These are phyloP conservation scores for Carposina sasakii DNA, from an alignment of 1,140 invertebrate genomes.

Conservation along the genomic window DNA sequence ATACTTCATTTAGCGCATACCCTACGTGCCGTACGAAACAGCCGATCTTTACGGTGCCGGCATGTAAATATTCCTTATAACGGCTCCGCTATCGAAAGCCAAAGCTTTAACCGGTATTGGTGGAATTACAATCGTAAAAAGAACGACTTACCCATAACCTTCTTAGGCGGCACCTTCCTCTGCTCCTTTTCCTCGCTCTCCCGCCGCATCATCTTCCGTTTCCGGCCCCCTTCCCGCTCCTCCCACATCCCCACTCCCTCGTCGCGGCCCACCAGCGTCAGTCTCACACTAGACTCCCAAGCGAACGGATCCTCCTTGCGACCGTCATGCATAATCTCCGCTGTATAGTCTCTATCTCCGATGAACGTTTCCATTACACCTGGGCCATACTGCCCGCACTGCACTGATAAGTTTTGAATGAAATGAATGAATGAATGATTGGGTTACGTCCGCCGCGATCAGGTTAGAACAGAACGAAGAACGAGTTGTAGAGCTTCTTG, in stretches of 20 bases:
- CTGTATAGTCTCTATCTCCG: constrained; percentile 44
- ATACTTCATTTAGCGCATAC: too few species aligned
- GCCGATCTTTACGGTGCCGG: too few species aligned
- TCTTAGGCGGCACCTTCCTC: constrained; percentile 59
- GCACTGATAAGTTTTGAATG: constrained; percentile 54
- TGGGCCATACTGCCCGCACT: constrained; percentile 43
- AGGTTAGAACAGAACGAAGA: constrained; percentile 88
- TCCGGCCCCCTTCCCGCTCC: constrained; percentile 48
- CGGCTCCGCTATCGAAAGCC: too few species aligned
- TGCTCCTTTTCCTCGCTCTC: constrained; percentile 52
- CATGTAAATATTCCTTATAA: too few species aligned
- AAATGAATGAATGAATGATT: constrained; percentile 43
- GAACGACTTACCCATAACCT: constrained; percentile 53
- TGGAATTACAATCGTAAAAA: too few species aligned
- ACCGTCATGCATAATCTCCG: constrained; percentile 59
- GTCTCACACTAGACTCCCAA: constrained; percentile 55
- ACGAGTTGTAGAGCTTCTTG: constrained; percentile 88
- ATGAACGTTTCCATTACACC: constrained; percentile 58
- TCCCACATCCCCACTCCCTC: constrained; percentile 59
- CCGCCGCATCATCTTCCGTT: constrained; percentile 44
- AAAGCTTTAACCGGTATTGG: too few species aligned
- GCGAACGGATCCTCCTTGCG: constrained; percentile 46
- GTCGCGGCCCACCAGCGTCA: constrained; percentile 46
- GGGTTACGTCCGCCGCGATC: constrained; percentile 1
- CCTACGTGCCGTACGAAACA: too few species aligned